Percentiles rank a stretch among this genome's conserved stretches.
Evolutionary conservation across 2,888 invertebrate species (phyloP).

Genomic region (Dorcus hopei): DNA sequence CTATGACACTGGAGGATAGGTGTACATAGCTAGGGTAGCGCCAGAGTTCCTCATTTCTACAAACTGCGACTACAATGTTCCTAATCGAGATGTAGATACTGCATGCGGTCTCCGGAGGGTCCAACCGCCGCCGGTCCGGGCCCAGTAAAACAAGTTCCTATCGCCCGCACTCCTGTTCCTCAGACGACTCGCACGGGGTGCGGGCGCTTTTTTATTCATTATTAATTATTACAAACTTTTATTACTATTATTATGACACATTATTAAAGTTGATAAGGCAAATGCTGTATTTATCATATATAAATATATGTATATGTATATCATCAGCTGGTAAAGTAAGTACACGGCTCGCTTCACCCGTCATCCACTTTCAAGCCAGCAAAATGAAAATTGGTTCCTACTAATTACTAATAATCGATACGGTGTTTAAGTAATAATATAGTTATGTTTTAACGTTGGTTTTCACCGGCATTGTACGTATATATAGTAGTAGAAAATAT

Average conservation of each 20-base stretch:
- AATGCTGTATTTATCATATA: constrained; percentile 52
- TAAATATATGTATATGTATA: constrained; percentile 50
- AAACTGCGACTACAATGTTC: constrained; percentile 50
- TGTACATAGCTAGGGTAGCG: constrained; percentile 37
- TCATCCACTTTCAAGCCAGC: constrained; percentile 22
- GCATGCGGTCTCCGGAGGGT: constrained; percentile 48
- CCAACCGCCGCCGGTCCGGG: constrained; percentile 51
- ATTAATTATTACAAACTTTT: constrained; percentile 49
- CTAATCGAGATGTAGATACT: constrained; percentile 50
- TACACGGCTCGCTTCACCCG: constrained; percentile 41
- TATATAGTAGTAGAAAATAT: constrained; percentile 51
- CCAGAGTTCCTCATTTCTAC: constrained; percentile 48
- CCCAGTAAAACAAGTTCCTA: constrained; percentile 55
- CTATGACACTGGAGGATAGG: constrained; percentile 37
- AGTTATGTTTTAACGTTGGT: constrained; percentile 50
- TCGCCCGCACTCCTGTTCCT: constrained; percentile 48
- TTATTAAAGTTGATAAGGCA: constrained; percentile 51
- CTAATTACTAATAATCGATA: constrained; percentile 52
- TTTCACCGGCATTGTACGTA: constrained; percentile 51
- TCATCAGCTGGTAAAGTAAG: constrained; percentile 46
- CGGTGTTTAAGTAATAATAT: constrained; percentile 52
- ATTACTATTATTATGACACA: constrained; percentile 48
- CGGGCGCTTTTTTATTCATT: constrained; percentile 51
- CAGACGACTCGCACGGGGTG: constrained; percentile 43
- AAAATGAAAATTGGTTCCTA: constrained; percentile 50